Evolutionary conservation across 2,797 vertebrate genomes (phyloP), one percentile per base, ranked within the genome.

Genomic region (Leptoclinus maculatus): DNA sequence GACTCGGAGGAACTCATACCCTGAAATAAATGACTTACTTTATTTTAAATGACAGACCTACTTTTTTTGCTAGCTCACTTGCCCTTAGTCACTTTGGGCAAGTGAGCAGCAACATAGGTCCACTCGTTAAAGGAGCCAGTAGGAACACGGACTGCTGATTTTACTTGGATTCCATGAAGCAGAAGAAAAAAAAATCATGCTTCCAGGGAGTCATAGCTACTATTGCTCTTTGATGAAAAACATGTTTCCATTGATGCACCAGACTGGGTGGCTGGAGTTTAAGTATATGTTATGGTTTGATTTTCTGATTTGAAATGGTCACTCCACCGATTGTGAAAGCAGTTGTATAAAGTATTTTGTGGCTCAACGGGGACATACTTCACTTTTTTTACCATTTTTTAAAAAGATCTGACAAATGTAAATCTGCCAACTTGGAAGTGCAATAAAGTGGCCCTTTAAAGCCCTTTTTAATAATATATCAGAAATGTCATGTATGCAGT

Each of bases 11-110:
- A 83, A 84, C 83, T 83, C 59, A 38, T 86, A 80, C 89, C 87
- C 74, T 72, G 70, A 91, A 92, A 93, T 90, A 84, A 94, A 94
- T 83, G 78, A 78, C 82, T 91, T 83, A 56, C 79, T 93, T 95
- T 88, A 94, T 93, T 94, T 88, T 70, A 83, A 78, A 77, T 85
- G 90, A 92, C 91, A 93, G 87, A 85, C 84, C 81, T 68, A 88
- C 84, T 89, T 88, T 81, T 27, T 88, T 80, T 85, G 75, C 74
- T 68, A 74, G 73, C 65, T 88, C 83, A 78, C 77, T 89, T 88
- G 75, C 74, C 80, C 83, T 79, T 88, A 39, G 76, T 78, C 66
- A 66, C 82, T 90, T 87, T 87, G 78, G 76, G 88, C 80, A 69
- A 34, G 32, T 34, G 32, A 34, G 72, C 65, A 79, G 45, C 66